Evolutionary conservation across 37 sponge, comb jelly and placozoan genomes (phyloP), one percentile per base, ranked within the genome.

Genomic region (Tethya wilhelma): DNA sequence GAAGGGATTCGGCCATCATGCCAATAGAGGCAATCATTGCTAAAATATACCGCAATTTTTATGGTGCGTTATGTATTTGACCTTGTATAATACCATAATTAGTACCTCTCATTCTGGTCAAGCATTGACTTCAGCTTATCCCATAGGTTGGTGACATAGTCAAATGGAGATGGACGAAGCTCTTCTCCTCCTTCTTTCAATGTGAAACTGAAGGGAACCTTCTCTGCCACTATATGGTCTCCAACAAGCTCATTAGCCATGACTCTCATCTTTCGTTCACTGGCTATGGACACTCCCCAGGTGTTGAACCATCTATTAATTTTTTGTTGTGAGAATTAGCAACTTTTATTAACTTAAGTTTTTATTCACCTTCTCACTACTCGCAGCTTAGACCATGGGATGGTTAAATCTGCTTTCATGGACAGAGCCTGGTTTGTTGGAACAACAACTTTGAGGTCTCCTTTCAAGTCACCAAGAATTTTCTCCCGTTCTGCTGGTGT

Each of bases 1-100:
- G n/a, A 39, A 11, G 85, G 85, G 30, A 84, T 84, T 22, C 20
- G 17, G 30, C 78, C 85, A 58, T 68, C 41, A 43, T 84, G 85
- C 84, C 84, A 84, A 7, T 25, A 30, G 7, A 70, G 71, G 20
- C 26, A 4, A 49, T 43, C 6, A 6, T 14, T 32, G 3, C 74
- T 73, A 22, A 23, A 43, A 7, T 4, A 44, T 17, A 23, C n/a
- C 19, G 2, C 33, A 56, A 30, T 9, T n/a, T 25, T 25, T 60
- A 6, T 60, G 22, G 22, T 7, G 22, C 6, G 26, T n/a, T 20
- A n/a, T 20, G 3, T 42, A 42, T 26, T 11, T 60, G 28, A 12
- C 7, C 6, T 8, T n/a, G 63, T 12, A 60, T n/a, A 8, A 23
- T 12, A 23, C 26, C 28, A 9, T 19, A 9, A 9, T 42, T 69